phyloP scores from a whole-genome alignment of 2,113 vertebrate genomes.

The Albula goreensis region DNA sequence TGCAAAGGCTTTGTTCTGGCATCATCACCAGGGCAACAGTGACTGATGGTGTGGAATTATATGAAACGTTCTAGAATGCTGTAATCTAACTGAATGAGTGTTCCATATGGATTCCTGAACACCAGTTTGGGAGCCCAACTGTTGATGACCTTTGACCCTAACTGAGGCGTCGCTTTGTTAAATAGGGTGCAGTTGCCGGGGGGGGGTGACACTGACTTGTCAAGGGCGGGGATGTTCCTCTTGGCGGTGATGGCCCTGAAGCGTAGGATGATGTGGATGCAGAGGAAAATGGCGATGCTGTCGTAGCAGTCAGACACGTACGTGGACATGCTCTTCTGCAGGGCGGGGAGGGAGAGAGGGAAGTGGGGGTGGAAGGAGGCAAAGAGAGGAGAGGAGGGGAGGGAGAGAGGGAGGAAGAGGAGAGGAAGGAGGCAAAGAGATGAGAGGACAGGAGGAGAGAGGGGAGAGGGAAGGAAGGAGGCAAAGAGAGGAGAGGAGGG shows the following conservation, averaged over 20 bases:
- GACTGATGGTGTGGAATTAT: no score
- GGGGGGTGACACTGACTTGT: slow-evolving; percentile 72
- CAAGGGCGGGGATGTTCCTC: slow-evolving; percentile 83
- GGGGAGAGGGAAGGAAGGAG: not conserved
- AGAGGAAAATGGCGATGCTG: slow-evolving; percentile 89
- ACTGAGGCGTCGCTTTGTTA: not conserved
- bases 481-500: no score
- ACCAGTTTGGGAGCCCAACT: no score
- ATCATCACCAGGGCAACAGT: no score
- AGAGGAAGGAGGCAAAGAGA: not conserved
- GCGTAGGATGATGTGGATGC: slow-evolving; percentile 87
- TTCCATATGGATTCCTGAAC: no score
- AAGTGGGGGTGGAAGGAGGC: not conserved
- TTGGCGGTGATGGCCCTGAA: slow-evolving; percentile 83
- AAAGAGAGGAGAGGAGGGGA: not conserved
- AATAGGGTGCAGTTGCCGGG: no score
- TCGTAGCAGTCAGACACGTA: slow-evolving; percentile 87
- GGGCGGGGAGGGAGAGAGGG: not conserved
- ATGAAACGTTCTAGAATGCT: no score
- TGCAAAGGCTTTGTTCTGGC: no score
- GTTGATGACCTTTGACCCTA: not conserved
- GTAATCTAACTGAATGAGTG: no score
- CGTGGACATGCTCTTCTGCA: slow-evolving; percentile 84
- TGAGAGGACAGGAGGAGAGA: not conserved
- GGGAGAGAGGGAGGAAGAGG: not conserved